Conservation (phyloP, 2,888 invertebrate species). For the Agrochola lychnidis region DNA sequence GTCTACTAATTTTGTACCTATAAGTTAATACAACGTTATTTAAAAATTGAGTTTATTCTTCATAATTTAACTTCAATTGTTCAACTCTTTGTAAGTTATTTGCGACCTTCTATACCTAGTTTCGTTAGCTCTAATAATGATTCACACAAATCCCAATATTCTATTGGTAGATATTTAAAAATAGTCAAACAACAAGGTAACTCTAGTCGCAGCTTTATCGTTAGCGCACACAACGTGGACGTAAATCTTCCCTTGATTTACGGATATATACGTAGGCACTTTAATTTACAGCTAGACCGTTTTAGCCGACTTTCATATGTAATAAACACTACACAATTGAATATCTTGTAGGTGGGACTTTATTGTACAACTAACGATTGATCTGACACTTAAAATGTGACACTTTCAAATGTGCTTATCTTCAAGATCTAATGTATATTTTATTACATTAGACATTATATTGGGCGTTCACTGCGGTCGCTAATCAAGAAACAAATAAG, state of each 20-base stretch:
- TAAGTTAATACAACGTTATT: background rate
- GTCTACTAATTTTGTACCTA: too few relatives aligned
- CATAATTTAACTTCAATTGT: background rate
- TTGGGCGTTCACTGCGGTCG: background rate
- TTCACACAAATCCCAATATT: conserved; percentile 30
- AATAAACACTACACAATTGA: conserved; percentile 65
- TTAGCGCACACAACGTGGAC: conserved; percentile 66
- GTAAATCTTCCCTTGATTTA: conserved; percentile 85
- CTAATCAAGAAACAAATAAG: background rate
- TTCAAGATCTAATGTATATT: background rate
- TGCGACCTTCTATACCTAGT: background rate
- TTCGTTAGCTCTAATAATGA: conserved; percentile 18
- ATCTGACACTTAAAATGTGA: conserved; percentile 30
- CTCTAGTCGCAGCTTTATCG: conserved; percentile 60
- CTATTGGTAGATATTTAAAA: conserved; percentile 61
- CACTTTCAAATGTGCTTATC: conserved; percentile 22
- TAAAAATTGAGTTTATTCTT: background rate
- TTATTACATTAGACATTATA: background rate
- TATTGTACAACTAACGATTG: conserved; percentile 44
- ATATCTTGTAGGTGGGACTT: conserved; percentile 64
- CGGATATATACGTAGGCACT: conserved; percentile 75
- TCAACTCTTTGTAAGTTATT: background rate
- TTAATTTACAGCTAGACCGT: conserved; percentile 80
- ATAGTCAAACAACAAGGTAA: conserved; percentile 66
- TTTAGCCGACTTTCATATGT: conserved; percentile 73